phyloP scores from a whole-genome alignment of 2,888 invertebrate genomes.

The Seira ritae region DNA sequence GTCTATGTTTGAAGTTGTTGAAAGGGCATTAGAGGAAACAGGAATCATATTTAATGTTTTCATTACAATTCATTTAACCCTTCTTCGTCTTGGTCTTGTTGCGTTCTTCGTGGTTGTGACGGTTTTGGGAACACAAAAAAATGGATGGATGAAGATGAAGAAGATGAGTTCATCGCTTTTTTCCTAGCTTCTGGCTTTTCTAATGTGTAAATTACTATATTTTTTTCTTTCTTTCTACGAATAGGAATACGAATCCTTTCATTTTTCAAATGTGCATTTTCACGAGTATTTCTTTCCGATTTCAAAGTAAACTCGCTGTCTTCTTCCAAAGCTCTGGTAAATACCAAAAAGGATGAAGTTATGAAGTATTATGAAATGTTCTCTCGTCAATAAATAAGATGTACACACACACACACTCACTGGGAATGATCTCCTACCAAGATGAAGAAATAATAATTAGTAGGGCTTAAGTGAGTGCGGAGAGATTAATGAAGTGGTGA shows the following conservation, averaged over 20 bases:
- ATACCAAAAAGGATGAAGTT: constrained; percentile 49
- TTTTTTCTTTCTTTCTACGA: constrained; percentile 12
- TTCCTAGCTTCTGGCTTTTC: constrained; percentile 49
- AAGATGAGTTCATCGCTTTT: constrained; percentile 1
- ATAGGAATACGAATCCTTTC: neutral
- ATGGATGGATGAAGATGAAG: constrained; percentile 30
- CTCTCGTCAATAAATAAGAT: no score
- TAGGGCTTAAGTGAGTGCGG: constrained; percentile 28
- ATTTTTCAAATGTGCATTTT: constrained; percentile 15
- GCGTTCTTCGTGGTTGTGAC: no score
- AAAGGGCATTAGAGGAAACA: constrained; percentile 58
- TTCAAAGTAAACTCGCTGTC: constrained; percentile 42
- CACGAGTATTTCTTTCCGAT: neutral
- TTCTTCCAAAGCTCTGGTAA: constrained; percentile 44
- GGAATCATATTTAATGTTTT: constrained; percentile 58
- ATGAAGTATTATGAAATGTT: constrained; percentile 10
- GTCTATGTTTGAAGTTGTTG: constrained; percentile 56
- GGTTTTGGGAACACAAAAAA: constrained; percentile 30
- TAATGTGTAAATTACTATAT: constrained; percentile 36
- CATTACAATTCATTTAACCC: constrained; percentile 62
- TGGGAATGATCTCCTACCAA: neutral
- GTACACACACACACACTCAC: neutral
- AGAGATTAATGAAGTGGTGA: constrained; percentile 62
- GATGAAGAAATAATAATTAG: constrained; percentile 9
- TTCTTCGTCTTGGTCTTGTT: no score